Percentiles rank a stretch among this genome's conserved stretches.
Evolutionary conservation across 1,140 invertebrate genomes (phyloP).

Genomic region (Aphaenogaster rudis): DNA sequence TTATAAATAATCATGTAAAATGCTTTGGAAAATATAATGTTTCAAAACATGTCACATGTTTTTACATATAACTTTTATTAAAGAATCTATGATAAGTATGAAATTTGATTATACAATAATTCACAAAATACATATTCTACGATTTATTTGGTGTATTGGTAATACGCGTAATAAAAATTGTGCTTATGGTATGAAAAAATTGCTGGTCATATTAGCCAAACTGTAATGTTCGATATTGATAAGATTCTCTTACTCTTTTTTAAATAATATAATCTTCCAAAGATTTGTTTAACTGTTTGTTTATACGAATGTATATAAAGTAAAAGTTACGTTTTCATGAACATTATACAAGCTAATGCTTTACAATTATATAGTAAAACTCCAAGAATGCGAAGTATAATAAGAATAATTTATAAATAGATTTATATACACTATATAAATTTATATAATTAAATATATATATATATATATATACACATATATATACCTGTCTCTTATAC

Average conservation of each 20-base stretch:
- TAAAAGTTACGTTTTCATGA: constrained; percentile 14
- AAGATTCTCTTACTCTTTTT: not conserved
- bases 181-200: not conserved
- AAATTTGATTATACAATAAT: constrained; percentile 15
- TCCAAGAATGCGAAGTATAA: not conserved
- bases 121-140: constrained; percentile 4
- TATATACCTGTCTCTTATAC: too few species aligned
- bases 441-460: constrained; percentile 17
- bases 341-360: not conserved
- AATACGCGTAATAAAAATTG: not conserved
- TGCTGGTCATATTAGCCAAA: not conserved
- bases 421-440: constrained; percentile 19
- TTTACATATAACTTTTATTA: constrained; percentile 31
- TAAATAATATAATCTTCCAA: not conserved
- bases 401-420: constrained; percentile 26
- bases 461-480: constrained; percentile 10
- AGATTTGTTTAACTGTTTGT: constrained; percentile 9
- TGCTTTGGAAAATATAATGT: constrained; percentile 43
- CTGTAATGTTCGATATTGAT: constrained; percentile 5
- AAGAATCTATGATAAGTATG: not conserved
- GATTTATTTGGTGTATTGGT: constrained; percentile 27
- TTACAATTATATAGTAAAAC: not conserved
- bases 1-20: constrained; percentile 47
- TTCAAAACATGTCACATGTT: constrained; percentile 30
- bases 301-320: not conserved